Base-by-base conservation (phyloP, 2,888 invertebrate genomes). In the Metopia argyrocephala region DNA sequence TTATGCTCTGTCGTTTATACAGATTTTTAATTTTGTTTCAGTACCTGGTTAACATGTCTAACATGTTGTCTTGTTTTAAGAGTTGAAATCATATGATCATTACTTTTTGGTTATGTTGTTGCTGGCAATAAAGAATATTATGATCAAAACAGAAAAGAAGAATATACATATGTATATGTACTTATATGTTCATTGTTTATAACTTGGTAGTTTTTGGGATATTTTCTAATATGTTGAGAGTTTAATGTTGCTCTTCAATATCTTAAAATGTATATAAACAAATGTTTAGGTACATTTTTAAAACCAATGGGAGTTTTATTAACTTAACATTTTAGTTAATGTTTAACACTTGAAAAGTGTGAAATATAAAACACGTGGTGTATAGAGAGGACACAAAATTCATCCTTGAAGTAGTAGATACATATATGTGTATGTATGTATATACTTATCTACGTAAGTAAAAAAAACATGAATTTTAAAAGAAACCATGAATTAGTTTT, bases 121-220 rank as follows among this genome's bases (percentile, higher is more conserved):
- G 4, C 25, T 59, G 52, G 28, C 20, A 18, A n/a, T 61, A 23
- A 52, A 64, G 79, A 79, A 79, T 65, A 5, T 28, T 18, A 12
- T 48, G 69, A 79, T 79, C 79, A 79, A 52, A 79, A 79, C 79
- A 79, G 65, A 79, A 70, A 65, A 38, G 5, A 15, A 38, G 38
- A 38, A 15, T n/a, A n/a, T n/a, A n/a, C n/a, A n/a, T n/a, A n/a
- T n/a, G n/a, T n/a, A n/a, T n/a, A n/a, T n/a, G n/a, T n/a, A n/a
- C n/a, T n/a, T n/a, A n/a, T n/a, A n/a, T n/a, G n/a, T n/a, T n/a
- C n/a, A n/a, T n/a, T n/a, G n/a, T n/a, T n/a, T n/a, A n/a, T n/a
- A 38, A 38, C 38, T 12, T 38, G 38, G 9, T 38, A 9, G 38
- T 12, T 31, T 1, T 12, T 7, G 12, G 2, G 31, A 12, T 31